Percentiles rank a stretch among this genome's conserved stretches.
Conservation (phyloP, 2,797 vertebrate species). For the Lepus oiostolus region DNA sequence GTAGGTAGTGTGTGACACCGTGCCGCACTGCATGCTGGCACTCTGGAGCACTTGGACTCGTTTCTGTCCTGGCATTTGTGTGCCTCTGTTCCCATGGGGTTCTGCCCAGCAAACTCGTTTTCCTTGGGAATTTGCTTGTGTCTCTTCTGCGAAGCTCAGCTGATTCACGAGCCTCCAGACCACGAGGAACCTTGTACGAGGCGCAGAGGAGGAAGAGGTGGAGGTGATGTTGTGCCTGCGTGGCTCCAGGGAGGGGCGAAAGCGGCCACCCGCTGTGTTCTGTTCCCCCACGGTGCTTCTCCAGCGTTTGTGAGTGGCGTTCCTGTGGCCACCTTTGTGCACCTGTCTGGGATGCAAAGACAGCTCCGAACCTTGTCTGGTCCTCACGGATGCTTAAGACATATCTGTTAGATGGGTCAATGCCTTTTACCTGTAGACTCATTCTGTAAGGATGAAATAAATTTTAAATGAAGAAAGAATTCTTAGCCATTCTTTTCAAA, state of each 20-base stretch:
- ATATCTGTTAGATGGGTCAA: conserved; percentile 24
- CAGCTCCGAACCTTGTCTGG: not conserved
- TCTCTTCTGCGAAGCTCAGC: not conserved
- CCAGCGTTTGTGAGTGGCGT: not conserved
- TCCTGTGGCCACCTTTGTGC: not conserved
- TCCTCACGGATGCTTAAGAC: not conserved
- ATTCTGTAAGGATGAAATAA: conserved; percentile 42
- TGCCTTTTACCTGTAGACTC: conserved; percentile 25
- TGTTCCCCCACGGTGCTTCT: not conserved
- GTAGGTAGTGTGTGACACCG: no score
- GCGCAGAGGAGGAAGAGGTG: not conserved
- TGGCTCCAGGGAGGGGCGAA: no score
- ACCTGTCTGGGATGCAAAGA: not conserved
- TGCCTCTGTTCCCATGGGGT: not conserved
- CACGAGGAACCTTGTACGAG: not conserved
- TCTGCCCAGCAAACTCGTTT: not conserved
- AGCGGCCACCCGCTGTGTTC: no score
- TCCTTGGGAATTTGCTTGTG: not conserved
- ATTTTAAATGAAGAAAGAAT: conserved; percentile 48
- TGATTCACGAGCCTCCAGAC: not conserved
- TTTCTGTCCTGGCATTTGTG: not conserved
- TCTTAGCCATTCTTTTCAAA: conserved; percentile 12
- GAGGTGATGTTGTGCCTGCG: not conserved
- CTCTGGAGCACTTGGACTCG: not conserved
- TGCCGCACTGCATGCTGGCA: no score